Evolutionary conservation across 2,797 vertebrate species (phyloP), one percentile per base, ranked within the genome.

Genomic region (Melanotaenia boesemani): DNA sequence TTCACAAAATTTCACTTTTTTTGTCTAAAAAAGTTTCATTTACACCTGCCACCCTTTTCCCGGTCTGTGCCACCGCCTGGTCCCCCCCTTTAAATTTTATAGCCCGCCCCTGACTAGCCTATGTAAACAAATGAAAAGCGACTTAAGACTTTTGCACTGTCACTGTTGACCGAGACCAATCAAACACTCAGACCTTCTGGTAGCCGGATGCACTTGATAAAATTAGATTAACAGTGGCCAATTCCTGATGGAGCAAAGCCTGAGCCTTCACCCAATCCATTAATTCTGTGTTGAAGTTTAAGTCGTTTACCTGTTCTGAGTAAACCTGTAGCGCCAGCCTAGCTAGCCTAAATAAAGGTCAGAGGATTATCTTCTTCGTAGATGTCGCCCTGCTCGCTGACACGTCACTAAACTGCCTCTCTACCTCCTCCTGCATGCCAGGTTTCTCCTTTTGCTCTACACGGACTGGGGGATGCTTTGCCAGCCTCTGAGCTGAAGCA

Each of bases 381-480:
- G 39, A 18, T 36, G 13, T 24, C 28, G 2, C 58, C 22, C 61
- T 74, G 20, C 50, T 64, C 28, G 48, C 39, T 26, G 10, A 5
- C 63, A 15, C 11, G 28, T 46, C 63, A 2, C 54, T 10, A 70
- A 62, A 74, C 65, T 30, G 46, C 12, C 18, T 61, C 54, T 1
- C 52, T 15, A 0, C 57, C 30, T 75, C 30, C 56, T 59, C 32
- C 24, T 28, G 15, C n/a, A 16, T 46, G 59, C 10, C 56, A 61
- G 10, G 28, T 50, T 20, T 57, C 70, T 62, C 75, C 48, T 15
- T 16, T 8, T 15, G 24, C 55, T 15, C 5, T 30, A 9, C 26
- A 8, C 15, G 18, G 54, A 28, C 5, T 70, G 74, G 54, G 75
- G 82, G 37, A 89, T 85, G 86, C 77, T 85, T 66, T 82, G 82